Percentiles rank a stretch among this genome's conserved stretches.
These are phyloP conservation scores for Brenthis daphne DNA, from an alignment of 2,888 invertebrate species.

Conservation along the genomic window DNA sequence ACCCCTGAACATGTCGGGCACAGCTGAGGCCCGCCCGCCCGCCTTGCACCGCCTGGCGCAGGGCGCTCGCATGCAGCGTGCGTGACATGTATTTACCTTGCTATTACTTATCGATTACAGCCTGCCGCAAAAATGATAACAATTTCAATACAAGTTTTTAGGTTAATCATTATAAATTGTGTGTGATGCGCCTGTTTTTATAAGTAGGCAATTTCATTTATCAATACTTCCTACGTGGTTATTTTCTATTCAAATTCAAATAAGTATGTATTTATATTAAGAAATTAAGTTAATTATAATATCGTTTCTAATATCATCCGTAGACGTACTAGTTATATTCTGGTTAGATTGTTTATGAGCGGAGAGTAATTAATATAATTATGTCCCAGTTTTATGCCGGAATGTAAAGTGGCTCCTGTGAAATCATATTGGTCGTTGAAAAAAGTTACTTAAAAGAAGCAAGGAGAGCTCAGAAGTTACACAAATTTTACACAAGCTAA, in stretches of 20 bases:
- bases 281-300: no score
- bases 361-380: no score
- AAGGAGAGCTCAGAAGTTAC: no score
- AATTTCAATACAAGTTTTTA: background rate
- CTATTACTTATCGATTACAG: conserved; percentile 8
- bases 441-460: no score
- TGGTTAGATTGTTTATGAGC: no score
- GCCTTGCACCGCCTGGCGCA: conserved; percentile 21
- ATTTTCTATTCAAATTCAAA: background rate
- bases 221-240: background rate
- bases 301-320: no score
- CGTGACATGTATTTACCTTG: conserved; percentile 1
- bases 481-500: no score
- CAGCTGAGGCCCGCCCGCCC: conserved; percentile 3
- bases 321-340: no score
- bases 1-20: conserved; percentile 11
- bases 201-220: background rate
- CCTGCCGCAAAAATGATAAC: background rate
- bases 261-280: no score
- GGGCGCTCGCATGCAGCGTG: conserved; percentile 2
- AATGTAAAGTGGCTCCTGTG: no score
- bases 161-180: background rate
- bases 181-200: background rate
- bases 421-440: no score
- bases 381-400: no score